Evolutionary conservation across 2,888 invertebrate species (phyloP).

Genomic region (Pteria penguin): DNA sequence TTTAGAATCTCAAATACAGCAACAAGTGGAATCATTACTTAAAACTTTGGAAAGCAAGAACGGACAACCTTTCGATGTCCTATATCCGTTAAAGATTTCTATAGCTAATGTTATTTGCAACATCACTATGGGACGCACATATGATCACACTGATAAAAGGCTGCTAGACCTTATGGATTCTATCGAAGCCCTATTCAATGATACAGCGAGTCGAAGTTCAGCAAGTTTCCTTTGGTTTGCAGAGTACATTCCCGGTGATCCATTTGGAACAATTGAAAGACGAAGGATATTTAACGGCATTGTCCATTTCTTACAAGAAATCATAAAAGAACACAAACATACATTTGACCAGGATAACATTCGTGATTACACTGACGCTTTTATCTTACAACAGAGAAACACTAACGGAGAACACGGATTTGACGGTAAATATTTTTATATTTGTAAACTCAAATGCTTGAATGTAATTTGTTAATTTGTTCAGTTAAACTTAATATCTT

Average conservation of each 20-base stretch:
- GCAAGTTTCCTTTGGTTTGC: slow-evolving; percentile 41
- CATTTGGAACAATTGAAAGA: slow-evolving; percentile 44
- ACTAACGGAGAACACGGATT: too few species aligned
- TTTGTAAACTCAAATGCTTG: too few species aligned
- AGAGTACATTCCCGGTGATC: slow-evolving; percentile 52
- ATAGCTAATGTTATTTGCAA: slow-evolving; percentile 61
- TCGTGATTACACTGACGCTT: slow-evolving; percentile 54
- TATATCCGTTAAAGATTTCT: slow-evolving; percentile 46
- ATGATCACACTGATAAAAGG: slow-evolving; percentile 57
- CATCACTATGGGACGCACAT: slow-evolving; percentile 59
- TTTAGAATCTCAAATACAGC: slow-evolving; percentile 54
- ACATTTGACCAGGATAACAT: slow-evolving; percentile 45
- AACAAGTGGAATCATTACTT: slow-evolving; percentile 50
- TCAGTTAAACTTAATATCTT: too few species aligned
- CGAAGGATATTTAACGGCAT: slow-evolving; percentile 16
- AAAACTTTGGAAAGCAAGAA: slow-evolving; percentile 39
- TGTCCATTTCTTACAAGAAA: slow-evolving; percentile 19
- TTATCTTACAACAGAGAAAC: slow-evolving; percentile 9
- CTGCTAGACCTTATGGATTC: background rate
- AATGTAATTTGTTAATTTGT: too few species aligned
- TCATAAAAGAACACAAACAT: slow-evolving; percentile 36
- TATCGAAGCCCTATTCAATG: background rate
- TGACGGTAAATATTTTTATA: too few species aligned
- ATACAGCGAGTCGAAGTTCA: background rate
- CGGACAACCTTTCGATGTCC: slow-evolving; percentile 48